These are phyloP conservation scores for Pteruthius melanotis DNA, from an alignment of 2,113 vertebrate species.

Conservation along the genomic window DNA sequence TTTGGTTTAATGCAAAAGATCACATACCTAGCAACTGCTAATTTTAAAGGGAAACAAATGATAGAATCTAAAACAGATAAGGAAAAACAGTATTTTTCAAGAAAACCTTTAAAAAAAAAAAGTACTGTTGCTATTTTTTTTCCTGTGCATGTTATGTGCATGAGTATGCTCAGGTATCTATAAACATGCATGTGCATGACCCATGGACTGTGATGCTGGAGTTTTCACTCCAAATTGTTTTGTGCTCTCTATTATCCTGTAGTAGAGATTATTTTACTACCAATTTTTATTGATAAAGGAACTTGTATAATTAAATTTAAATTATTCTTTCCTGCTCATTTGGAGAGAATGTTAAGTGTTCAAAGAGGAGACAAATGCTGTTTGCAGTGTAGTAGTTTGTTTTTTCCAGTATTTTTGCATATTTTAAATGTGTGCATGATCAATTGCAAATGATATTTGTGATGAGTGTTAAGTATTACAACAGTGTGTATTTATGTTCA, in stretches of 20 bases:
- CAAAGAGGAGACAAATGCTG: neutral
- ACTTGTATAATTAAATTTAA: neutral
- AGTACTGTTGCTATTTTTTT: conserved; percentile 58
- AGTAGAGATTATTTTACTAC: conserved; percentile 51
- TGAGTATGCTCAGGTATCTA: conserved; percentile 46
- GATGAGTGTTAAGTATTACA: neutral
- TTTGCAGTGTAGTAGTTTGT: neutral
- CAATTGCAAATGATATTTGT: neutral
- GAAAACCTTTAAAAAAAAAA: neutral
- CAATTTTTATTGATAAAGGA: neutral
- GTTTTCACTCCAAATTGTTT: conserved; percentile 57
- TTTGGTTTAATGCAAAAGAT: neutral
- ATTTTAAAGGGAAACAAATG: neutral
- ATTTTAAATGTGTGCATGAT: conserved; percentile 31
- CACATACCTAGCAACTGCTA: neutral
- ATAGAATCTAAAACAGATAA: neutral
- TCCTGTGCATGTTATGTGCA: conserved; percentile 53
- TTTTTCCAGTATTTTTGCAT: neutral
- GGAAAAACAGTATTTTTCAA: neutral
- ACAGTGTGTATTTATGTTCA: neutral
- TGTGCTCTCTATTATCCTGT: conserved; percentile 52
- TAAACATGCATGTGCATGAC: conserved; percentile 74
- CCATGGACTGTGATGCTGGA: conserved; percentile 38
- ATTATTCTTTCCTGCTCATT: neutral
- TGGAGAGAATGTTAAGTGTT: neutral